Base-by-base conservation (phyloP, 2,888 invertebrate genomes). In the Coelogynopora nodosa region DNA sequence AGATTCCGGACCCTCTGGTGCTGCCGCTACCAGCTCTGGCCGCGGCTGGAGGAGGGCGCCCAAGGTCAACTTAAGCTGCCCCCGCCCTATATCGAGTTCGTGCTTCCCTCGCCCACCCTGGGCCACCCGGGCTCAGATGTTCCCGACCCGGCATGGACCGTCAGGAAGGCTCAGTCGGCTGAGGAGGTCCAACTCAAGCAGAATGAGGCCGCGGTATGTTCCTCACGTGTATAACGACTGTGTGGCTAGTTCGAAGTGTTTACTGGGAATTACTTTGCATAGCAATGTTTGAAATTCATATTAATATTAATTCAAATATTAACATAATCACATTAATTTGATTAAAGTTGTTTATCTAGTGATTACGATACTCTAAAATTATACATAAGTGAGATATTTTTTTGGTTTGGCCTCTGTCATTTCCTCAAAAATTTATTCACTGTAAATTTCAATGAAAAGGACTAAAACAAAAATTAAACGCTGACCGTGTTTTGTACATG, bases 81-180 rank as follows among this genome's bases (percentile, higher is more conserved):
- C 0, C 99, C 99, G 0, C 99, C 99, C 0, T 97, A 97, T 27
- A 99, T 99, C 88, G 99, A 99, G 91, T 99, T 99, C 91, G 99
- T 99, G 0, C 93, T 99, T 84, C 99, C 99, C 0, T 99, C 98
- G 0, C 99, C 99, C 0, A 97, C 98, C 91, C 98, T 99, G 89
- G 99, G 99, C 0, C 95, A 97, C 67, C 97, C 92, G 0, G 90
- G 88, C 83, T 91, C 92, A 82, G 96, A 96, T 0, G 97, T 97
- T 0, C 96, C 98, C 0, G 99, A 99, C 93, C 98, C 99, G 13
- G 98, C 99, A 0, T 99, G 99, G 99, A 96, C 96, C 93, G 96
- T 98, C 0, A 95, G 97, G 90, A 96, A 97, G 87, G 98, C 98
- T 92, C 97, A 97, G 27, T 98, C 98, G 93, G 97, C 99, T 87